Percentiles rank a stretch among this genome's conserved stretches.
phyloP scores from a whole-genome alignment of 2,888 invertebrate genomes.

The Eledona agricola region DNA sequence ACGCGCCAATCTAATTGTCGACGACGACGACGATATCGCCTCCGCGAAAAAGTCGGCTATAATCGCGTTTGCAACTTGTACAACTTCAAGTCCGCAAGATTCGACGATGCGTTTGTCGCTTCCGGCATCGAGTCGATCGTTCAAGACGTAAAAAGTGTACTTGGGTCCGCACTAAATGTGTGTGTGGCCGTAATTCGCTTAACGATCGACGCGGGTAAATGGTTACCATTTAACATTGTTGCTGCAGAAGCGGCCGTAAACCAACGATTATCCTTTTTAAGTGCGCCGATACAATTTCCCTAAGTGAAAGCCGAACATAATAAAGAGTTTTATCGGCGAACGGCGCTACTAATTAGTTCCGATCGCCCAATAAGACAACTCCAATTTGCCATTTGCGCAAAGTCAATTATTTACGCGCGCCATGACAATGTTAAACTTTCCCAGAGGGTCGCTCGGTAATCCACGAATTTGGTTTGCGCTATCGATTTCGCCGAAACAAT shows the following conservation, averaged over 20 bases:
- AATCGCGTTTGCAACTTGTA: constrained; percentile 15
- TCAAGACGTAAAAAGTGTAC: constrained; percentile 23
- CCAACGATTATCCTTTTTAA: constrained; percentile 7
- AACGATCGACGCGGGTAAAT: constrained; percentile 35
- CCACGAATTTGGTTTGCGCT: constrained; percentile 26
- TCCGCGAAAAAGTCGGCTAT: constrained; percentile 7
- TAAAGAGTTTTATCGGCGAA: constrained; percentile 22
- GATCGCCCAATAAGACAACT: too few relatives aligned
- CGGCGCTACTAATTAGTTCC: too few relatives aligned
- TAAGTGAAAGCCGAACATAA: constrained; percentile 19
- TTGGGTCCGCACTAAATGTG: constrained; percentile 18
- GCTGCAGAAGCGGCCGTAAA: constrained; percentile 27
- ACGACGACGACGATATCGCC: constrained; percentile 18
- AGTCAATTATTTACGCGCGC: constrained; percentile 28
- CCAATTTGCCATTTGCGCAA: too few relatives aligned
- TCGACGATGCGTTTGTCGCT: too few relatives aligned
- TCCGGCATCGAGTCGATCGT: constrained; percentile 12
- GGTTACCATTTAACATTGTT: constrained; percentile 36
- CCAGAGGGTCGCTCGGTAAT: constrained; percentile 11
- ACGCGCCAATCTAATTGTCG: constrained; percentile 27
- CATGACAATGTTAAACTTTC: constrained; percentile 29
- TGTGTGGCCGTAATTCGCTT: constrained; percentile 35
- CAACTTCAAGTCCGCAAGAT: not conserved
- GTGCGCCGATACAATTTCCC: constrained; percentile 18
- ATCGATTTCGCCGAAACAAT: constrained; percentile 32